Evolutionary conservation across 2,888 invertebrate genomes (phyloP), one percentile per base, ranked within the genome.

Genomic region (Endotricha flammealis): DNA sequence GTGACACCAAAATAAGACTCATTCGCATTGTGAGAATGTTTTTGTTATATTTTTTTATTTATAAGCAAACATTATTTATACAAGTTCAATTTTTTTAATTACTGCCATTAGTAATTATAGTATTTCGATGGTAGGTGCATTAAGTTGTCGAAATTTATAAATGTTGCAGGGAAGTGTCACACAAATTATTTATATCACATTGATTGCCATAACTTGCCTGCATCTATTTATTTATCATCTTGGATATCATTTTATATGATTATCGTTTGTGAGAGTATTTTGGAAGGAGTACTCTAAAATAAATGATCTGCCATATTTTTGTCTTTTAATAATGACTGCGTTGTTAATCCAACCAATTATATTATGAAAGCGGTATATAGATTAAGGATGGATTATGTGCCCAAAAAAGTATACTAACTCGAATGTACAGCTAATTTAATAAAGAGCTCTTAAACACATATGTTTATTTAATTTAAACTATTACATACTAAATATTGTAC

Each of bases 371-470:
- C 66, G 75, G 75, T 74, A 78, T 65, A 65, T 85, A 81, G 80
- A 70, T 59, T 85, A 83, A 85, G 83, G 71, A 80, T 75, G 69
- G 73, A 76, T 74, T 78, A 85, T 85, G 80, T 85, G 83, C 86
- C 86, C 83, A 83, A 83, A 83, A 83, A 82, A 79, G 71, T 83
- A 85, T 85, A 87, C 87, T 87, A 87, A 87, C 87, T 86, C 81
- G 80, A 86, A 85, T 87, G 87, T 87, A 87, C 87, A 87, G 87
- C 85, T 85, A 86, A 83, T 80, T 83, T 77, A 87, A 86, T 86
- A 86, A 87, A 87, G 72, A 82, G 76, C 77, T 81, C 78, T 78
- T 78, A 80, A 82, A 80, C 63, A 69, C 57, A 49, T 28, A 47
- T 61, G 57, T 62, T 57, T 59, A 54, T 60, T 57, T 46, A 33